phyloP scores from a whole-genome alignment of 2,113 vertebrate genomes.

The Pundamilia nyererei region DNA sequence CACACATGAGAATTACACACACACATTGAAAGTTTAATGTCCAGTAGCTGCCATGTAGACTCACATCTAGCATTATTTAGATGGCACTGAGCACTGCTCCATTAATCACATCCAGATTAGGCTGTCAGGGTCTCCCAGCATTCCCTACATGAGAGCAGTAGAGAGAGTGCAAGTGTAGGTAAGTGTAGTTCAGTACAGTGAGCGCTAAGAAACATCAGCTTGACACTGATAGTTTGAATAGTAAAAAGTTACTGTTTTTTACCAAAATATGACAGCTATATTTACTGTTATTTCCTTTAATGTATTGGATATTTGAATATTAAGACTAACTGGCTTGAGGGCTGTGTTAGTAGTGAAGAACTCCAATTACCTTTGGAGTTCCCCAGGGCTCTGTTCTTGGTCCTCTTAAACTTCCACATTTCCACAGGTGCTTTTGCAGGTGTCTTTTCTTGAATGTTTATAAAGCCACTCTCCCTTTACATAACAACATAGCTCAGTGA shows the following conservation, averaged over 20 bases:
- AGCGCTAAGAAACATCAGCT: not conserved
- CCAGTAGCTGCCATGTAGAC: not conserved
- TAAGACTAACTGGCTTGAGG: not conserved
- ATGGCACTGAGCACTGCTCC: constrained; percentile 4
- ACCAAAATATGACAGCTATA: not conserved
- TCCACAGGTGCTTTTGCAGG: not conserved
- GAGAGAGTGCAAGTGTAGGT: constrained; percentile 8
- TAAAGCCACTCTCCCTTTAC: not conserved
- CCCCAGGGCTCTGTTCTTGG: constrained; percentile 1
- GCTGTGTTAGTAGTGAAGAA: not conserved
- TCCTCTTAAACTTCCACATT: not conserved
- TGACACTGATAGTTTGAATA: not conserved
- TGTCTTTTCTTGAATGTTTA: not conserved
- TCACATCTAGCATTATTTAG: constrained; percentile 23
- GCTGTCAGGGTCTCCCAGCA: constrained; percentile 32
- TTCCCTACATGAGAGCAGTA: constrained; percentile 3
- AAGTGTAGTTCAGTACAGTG: constrained; percentile 24
- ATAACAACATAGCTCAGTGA: not conserved
- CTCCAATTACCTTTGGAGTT: constrained; percentile 3
- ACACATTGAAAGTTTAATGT: not conserved
- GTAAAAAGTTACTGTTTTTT: not conserved
- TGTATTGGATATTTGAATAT: not conserved
- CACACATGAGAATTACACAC: not conserved
- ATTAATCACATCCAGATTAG: constrained; percentile 55
- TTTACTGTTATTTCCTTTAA: not conserved